Evolutionary conservation across 92 coral and sea anemone genomes (phyloP).

Genomic region (Phenganax marumi): DNA sequence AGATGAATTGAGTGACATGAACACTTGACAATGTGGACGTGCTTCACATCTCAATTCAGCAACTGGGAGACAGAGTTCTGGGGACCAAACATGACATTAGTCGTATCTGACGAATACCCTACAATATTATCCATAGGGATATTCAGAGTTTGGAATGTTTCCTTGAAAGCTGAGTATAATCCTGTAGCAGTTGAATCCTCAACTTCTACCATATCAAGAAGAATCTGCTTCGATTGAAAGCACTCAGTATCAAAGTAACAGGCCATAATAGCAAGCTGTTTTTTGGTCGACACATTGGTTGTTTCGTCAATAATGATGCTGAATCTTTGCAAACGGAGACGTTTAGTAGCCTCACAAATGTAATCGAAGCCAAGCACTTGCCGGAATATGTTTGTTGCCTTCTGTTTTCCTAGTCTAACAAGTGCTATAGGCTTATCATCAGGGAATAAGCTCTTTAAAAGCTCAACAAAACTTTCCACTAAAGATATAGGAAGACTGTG

Average conservation of each 20-base stretch:
- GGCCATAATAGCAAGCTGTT: background rate
- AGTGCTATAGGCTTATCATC: background rate
- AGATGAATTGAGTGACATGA: background rate
- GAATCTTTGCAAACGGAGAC: background rate
- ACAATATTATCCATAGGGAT: background rate
- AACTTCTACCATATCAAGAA: too few relatives aligned
- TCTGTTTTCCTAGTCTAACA: background rate
- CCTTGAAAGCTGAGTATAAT: too few relatives aligned
- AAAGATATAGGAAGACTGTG: slow-evolving; percentile 12
- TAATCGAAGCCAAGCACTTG: slow-evolving; percentile 1
- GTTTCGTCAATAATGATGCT: background rate
- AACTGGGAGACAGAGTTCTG: background rate
- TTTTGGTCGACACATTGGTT: background rate
- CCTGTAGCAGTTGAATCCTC: too few relatives aligned
- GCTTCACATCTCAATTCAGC: background rate
- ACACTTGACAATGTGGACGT: background rate
- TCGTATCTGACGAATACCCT: background rate
- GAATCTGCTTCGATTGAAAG: too few relatives aligned
- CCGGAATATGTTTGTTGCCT: background rate
- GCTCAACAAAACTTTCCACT: background rate
- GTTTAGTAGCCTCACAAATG: background rate
- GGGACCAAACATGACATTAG: slow-evolving; percentile 2
- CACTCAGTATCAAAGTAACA: too few relatives aligned
- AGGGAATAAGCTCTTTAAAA: background rate
- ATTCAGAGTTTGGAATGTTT: too few relatives aligned